Percentiles rank a stretch among this genome's conserved stretches.
Evolutionary conservation across 2,113 vertebrate species (phyloP).

Genomic region (Oryzias celebensis): DNA sequence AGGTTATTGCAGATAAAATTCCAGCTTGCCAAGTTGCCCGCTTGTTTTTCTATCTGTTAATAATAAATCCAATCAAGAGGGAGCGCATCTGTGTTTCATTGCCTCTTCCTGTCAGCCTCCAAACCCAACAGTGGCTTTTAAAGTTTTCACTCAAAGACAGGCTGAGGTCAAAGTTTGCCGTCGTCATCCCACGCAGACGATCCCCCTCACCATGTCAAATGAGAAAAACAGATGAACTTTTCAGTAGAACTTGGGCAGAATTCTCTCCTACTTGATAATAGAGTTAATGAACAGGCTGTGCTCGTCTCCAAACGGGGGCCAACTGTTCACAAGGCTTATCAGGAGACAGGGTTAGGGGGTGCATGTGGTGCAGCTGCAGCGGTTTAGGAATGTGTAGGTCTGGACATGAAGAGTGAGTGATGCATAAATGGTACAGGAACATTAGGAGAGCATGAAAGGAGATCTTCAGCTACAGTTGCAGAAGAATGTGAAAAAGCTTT

Average conservation of each 20-base stretch:
- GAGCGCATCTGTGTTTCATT: conserved; percentile 26
- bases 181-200: conserved; percentile 12
- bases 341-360: conserved; percentile 37
- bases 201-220: conserved; percentile 18
- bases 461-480: too few relatives aligned
- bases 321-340: conserved; percentile 47
- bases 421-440: too few relatives aligned
- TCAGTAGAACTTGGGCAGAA: conserved; percentile 12
- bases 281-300: conserved; percentile 22
- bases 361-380: conserved; percentile 38
- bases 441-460: too few relatives aligned
- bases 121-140: conserved; percentile 11
- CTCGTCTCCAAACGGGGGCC: conserved; percentile 21
- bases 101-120: conserved; percentile 17
- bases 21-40: not conserved
- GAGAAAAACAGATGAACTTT: conserved; percentile 14
- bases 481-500: too few relatives aligned
- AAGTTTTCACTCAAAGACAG: conserved; percentile 24
- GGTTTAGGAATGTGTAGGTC: conserved; percentile 11
- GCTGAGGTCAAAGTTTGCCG: conserved; percentile 30
- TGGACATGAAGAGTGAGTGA: not conserved
- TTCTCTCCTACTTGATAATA: conserved; percentile 23
- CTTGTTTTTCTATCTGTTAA: too few relatives aligned
- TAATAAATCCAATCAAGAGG: not conserved
- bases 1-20: not conserved